Percentiles rank a stretch among this genome's conserved stretches.
Conservation (phyloP, 2,888 invertebrate species). For the Oligia latruncula region DNA sequence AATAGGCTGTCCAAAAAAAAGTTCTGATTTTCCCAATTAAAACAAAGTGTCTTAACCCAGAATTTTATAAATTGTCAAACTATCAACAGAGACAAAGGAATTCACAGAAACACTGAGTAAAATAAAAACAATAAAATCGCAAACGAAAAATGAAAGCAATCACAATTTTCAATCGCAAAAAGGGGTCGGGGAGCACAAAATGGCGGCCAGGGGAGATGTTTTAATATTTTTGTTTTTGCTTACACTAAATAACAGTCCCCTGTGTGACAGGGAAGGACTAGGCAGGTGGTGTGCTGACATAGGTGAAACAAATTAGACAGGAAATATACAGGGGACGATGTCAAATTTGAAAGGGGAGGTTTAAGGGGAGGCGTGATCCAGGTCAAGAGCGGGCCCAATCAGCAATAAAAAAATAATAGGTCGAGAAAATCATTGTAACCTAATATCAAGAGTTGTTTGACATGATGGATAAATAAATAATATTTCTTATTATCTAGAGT, state of each 20-base stretch:
- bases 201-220: slow-evolving; percentile 58
- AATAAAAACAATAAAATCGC: slow-evolving; percentile 22
- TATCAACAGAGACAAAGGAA: slow-evolving; percentile 1
- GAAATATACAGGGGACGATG: slow-evolving; percentile 22
- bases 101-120: not conserved
- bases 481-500: not conserved
- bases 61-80: not conserved
- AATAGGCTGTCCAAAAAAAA: not conserved
- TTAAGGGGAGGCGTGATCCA: too few species aligned
- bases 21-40: not conserved
- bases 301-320: slow-evolving; percentile 30
- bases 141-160: slow-evolving; percentile 57
- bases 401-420: not conserved
- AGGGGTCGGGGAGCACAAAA: slow-evolving; percentile 51
- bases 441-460: not conserved
- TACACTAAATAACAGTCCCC: slow-evolving; percentile 39
- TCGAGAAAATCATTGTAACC: not conserved
- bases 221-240: slow-evolving; percentile 68
- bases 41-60: not conserved
- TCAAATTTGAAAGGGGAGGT: not conserved
- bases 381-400: too few species aligned
- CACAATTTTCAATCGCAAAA: slow-evolving; percentile 61
- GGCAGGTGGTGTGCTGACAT: slow-evolving; percentile 20
- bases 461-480: not conserved
- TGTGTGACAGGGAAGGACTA: slow-evolving; percentile 43